Evolutionary conservation across 2,888 invertebrate genomes (phyloP).

Genomic region (Chloromyia formosa): DNA sequence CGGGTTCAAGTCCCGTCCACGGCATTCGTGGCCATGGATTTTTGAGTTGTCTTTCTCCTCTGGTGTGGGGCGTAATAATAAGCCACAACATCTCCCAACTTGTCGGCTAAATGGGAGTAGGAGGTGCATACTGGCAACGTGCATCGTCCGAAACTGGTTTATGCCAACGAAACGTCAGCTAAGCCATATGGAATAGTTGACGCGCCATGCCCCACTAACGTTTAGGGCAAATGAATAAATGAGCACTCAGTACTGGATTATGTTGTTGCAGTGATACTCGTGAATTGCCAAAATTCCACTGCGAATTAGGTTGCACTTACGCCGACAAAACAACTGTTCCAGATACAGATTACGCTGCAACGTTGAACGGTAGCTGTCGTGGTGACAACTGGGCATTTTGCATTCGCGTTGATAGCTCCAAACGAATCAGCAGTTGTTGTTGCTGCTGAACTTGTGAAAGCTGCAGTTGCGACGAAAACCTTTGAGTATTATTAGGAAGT

Average conservation of each 20-base stretch:
- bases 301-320: slow-evolving; percentile 56
- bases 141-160: too few relatives aligned
- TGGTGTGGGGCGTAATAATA: too few relatives aligned
- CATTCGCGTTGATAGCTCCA: slow-evolving; percentile 53
- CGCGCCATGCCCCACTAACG: too few relatives aligned
- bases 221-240: too few relatives aligned
- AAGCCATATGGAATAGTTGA: too few relatives aligned
- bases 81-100: too few relatives aligned
- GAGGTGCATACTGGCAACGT: too few relatives aligned
- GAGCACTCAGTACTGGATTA: slow-evolving; percentile 90
- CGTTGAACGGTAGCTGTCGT: slow-evolving; percentile 57
- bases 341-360: slow-evolving; percentile 51
- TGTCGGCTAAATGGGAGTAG: too few relatives aligned
- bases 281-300: slow-evolving; percentile 53
- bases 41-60: too few relatives aligned
- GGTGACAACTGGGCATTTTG: slow-evolving; percentile 63
- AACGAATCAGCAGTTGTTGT: slow-evolving; percentile 54
- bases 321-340: slow-evolving; percentile 57
- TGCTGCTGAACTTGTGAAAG: slow-evolving; percentile 52
- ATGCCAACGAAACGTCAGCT: too few relatives aligned
- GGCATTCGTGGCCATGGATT: too few relatives aligned
- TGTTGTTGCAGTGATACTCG: slow-evolving; percentile 75
- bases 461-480: slow-evolving; percentile 61
- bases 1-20: too few relatives aligned
- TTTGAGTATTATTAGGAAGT: slow-evolving; percentile 60